These are phyloP conservation scores for Cyphomyrus discorhynchus DNA, from an alignment of 2,113 vertebrate species.

Conservation along the genomic window DNA sequence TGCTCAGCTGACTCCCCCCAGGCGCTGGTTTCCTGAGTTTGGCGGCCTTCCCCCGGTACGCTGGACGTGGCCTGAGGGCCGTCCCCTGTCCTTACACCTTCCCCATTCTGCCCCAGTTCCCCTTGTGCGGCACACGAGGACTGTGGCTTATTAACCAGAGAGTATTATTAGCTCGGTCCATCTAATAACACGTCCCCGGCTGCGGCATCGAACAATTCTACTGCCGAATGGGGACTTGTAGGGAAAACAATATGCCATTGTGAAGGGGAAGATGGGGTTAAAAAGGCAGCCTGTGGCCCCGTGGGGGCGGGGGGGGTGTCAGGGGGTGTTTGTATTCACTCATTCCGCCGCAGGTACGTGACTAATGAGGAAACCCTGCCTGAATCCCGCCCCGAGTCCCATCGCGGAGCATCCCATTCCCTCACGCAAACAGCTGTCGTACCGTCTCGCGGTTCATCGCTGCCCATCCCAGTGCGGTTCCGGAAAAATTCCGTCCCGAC, in stretches of 20 bases:
- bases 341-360: neutral
- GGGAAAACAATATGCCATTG: neutral
- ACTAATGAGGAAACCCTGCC: neutral
- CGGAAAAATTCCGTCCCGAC: neutral
- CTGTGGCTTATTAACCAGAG: neutral
- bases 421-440: neutral
- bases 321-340: neutral
- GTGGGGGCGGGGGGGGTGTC: too few relatives aligned
- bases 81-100: neutral
- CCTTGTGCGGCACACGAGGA: neutral
- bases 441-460: neutral
- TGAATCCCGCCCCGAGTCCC: neutral
- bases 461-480: neutral
- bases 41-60: neutral
- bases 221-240: neutral
- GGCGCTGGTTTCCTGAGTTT: neutral
- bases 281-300: neutral
- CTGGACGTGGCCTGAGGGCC: neutral
- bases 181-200: neutral
- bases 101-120: neutral
- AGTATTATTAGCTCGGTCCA: neutral
- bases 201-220: neutral
- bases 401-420: neutral
- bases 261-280: neutral
- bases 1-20: neutral